phyloP scores from a whole-genome alignment of 2,888 invertebrate genomes.

The Eremobia ochroleuca region DNA sequence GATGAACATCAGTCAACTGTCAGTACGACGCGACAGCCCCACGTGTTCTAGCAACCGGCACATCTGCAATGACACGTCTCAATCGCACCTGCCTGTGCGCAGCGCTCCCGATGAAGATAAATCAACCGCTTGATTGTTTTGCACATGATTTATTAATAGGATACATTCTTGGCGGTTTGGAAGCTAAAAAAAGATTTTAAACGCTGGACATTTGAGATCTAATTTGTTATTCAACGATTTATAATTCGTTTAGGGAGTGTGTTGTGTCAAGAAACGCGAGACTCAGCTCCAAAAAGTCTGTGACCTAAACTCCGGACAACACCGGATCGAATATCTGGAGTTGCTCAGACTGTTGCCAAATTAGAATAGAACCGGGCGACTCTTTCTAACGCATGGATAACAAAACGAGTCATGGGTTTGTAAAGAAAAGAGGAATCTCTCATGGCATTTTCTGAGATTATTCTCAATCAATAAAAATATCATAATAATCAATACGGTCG shows the following conservation, averaged over 20 bases:
- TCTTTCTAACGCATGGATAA: slow-evolving; percentile 19
- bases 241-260: slow-evolving; percentile 17
- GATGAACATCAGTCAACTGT: slow-evolving; percentile 35
- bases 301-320: slow-evolving; percentile 47
- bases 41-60: slow-evolving; percentile 37
- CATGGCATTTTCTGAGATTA: neutral
- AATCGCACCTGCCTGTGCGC: slow-evolving; percentile 56
- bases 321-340: slow-evolving; percentile 53
- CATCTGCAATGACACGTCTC: slow-evolving; percentile 49
- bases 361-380: slow-evolving; percentile 39
- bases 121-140: slow-evolving; percentile 61
- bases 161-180: slow-evolving; percentile 30
- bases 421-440: neutral
- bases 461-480: neutral
- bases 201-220: slow-evolving; percentile 24
- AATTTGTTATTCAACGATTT: slow-evolving; percentile 11
- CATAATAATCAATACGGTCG: neutral
- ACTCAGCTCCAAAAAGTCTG: slow-evolving; percentile 30
- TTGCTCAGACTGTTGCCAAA: slow-evolving; percentile 53
- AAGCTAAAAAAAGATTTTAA: slow-evolving; percentile 37
- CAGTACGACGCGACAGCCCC: slow-evolving; percentile 31
- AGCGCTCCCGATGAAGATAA: slow-evolving; percentile 43
- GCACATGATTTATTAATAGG: slow-evolving; percentile 54
- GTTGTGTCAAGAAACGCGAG: slow-evolving; percentile 25
- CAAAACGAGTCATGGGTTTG: neutral